These are phyloP conservation scores for Microctonus aethiopoides DNA, from an alignment of 2,888 invertebrate species.

Conservation along the genomic window DNA sequence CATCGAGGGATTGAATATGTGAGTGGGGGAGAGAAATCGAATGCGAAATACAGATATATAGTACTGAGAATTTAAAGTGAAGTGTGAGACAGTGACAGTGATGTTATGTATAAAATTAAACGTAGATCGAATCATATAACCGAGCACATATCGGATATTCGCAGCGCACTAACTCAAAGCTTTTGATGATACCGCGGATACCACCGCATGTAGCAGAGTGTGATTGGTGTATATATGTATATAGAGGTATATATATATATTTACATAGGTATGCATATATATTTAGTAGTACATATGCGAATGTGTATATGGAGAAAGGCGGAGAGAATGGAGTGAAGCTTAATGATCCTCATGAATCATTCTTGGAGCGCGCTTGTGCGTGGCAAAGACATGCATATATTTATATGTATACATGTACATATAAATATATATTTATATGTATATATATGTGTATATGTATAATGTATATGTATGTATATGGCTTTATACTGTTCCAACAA, in stretches of 20 bases:
- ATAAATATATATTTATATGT: slow-evolving; percentile 24
- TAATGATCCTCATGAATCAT: slow-evolving; percentile 47
- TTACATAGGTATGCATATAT: slow-evolving; percentile 13
- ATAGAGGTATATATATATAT: slow-evolving; percentile 3
- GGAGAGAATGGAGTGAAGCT: slow-evolving; percentile 29
- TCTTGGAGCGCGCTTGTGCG: slow-evolving; percentile 33
- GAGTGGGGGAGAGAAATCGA: not conserved
- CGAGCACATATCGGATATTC: not conserved
- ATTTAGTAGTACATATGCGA: slow-evolving; percentile 27
- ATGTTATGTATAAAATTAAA: not conserved
- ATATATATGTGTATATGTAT: no score
- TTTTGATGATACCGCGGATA: not conserved
- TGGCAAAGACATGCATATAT: slow-evolving; percentile 39
- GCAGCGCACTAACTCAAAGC: not conserved
- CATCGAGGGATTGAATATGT: slow-evolving; percentile 23
- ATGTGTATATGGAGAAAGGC: slow-evolving; percentile 31
- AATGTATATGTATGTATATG: no score
- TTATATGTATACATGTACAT: no score
- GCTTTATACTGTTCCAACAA: not conserved
- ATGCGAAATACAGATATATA: no score
- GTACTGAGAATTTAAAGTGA: no score
- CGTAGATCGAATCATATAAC: slow-evolving; percentile 14
- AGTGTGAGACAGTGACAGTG: not conserved
- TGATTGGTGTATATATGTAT: no score
- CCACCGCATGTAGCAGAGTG: no score